These are phyloP conservation scores for Melolontha melolontha DNA, from an alignment of 2,888 invertebrate species.

Conservation along the genomic window DNA sequence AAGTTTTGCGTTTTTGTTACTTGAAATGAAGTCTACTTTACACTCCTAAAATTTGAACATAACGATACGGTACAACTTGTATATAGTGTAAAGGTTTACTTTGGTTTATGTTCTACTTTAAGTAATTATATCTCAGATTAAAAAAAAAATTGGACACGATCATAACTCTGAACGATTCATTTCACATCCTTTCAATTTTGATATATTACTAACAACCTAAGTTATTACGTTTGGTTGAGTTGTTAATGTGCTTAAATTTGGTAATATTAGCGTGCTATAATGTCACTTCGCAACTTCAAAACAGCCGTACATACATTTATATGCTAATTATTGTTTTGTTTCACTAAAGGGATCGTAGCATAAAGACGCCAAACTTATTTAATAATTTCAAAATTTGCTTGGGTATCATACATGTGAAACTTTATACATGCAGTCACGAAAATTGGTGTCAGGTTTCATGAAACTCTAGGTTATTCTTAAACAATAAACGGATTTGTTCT, in stretches of 20 bases:
- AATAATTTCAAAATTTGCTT: conserved; percentile 10
- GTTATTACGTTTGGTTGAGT: background rate
- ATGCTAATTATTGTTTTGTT: conserved; percentile 19
- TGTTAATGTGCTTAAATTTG: background rate
- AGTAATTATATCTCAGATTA: too few species aligned
- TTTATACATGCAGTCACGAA: background rate
- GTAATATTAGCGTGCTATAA: background rate
- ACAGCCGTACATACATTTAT: conserved; percentile 11
- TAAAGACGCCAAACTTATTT: conserved; percentile 6
- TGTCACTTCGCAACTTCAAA: background rate
- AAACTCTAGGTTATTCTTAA: too few species aligned
- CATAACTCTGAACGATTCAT: too few species aligned
- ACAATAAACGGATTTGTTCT: too few species aligned
- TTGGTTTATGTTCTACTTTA: too few species aligned
- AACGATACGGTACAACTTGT: too few species aligned
- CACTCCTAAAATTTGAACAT: too few species aligned
- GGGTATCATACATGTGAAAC: background rate
- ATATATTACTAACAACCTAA: background rate
- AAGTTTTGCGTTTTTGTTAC: too few species aligned
- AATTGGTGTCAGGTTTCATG: background rate
- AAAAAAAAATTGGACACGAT: too few species aligned
- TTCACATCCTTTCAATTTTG: too few species aligned
- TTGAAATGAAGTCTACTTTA: too few species aligned
- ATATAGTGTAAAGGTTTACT: too few species aligned
- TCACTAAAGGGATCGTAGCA: background rate